phyloP scores from a whole-genome alignment of 2,113 vertebrate genomes.

The Pygoscelis adeliae region DNA sequence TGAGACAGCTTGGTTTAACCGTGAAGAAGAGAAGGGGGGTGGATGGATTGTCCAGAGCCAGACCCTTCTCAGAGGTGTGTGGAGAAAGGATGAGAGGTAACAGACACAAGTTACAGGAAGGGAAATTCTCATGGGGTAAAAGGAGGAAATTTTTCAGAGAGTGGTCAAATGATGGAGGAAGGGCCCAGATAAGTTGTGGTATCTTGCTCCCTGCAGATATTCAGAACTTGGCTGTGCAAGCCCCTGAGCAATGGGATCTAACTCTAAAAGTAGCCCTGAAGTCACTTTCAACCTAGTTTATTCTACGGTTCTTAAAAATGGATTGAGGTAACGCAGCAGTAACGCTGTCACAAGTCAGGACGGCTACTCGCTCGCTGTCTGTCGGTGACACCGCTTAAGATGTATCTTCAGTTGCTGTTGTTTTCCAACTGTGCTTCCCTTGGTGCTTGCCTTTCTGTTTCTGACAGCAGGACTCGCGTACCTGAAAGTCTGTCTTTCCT shows the following conservation, averaged over 20 bases:
- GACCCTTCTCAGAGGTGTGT: neutral
- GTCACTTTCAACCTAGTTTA: neutral
- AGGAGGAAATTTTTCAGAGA: neutral
- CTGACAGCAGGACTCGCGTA: neutral
- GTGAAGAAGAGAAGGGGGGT: neutral
- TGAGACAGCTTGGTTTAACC: neutral
- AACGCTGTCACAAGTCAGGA: neutral
- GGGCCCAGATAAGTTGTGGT: neutral
- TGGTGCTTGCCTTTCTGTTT: neutral
- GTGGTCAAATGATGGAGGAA: neutral
- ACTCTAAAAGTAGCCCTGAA: neutral
- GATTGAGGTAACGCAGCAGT: neutral
- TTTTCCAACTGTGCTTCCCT: neutral
- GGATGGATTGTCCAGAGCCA: neutral
- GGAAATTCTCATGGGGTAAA: neutral
- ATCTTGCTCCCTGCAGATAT: neutral
- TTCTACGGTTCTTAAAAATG: neutral
- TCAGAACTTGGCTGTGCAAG: neutral
- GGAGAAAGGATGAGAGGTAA: neutral
- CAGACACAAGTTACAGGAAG: neutral
- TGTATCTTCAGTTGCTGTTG: neutral
- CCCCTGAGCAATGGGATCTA: neutral
- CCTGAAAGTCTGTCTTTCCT: neutral
- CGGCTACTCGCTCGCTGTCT: neutral
- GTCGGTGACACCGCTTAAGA: neutral